Percentiles rank a stretch among this genome's conserved stretches.
Conservation (phyloP, 2,113 vertebrate species). For the Psittacara wagleri region DNA sequence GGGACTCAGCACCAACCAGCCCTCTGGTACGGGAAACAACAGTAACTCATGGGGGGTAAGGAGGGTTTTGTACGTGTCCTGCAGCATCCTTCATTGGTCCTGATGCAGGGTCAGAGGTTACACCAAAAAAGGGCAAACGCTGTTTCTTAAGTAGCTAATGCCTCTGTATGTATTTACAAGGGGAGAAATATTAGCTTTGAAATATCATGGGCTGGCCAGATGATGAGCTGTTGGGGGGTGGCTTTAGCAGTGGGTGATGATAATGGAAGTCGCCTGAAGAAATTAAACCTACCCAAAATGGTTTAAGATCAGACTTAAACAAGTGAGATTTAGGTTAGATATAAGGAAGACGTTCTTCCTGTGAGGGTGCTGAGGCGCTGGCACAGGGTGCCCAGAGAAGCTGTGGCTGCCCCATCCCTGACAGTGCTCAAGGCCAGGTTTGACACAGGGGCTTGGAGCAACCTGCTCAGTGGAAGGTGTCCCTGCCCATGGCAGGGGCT, state of each 20-base stretch:
- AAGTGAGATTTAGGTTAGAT: background rate
- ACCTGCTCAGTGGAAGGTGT: background rate
- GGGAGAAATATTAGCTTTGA: background rate
- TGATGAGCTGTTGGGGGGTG: slow-evolving; percentile 8
- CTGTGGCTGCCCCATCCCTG: background rate
- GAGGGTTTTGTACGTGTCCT: background rate
- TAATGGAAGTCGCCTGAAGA: background rate
- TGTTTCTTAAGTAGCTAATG: background rate
- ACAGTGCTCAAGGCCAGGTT: background rate
- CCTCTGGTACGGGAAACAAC: background rate
- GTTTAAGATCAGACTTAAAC: background rate
- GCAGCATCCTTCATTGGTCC: background rate
- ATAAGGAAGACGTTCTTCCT: background rate
- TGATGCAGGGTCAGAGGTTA: background rate
- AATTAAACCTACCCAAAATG: background rate
- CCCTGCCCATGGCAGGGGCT: background rate
- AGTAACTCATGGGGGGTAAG: background rate
- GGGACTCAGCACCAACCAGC: background rate
- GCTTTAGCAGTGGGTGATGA: background rate
- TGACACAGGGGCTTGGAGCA: background rate
- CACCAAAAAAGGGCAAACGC: background rate
- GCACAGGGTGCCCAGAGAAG: background rate
- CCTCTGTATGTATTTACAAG: background rate
- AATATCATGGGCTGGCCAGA: slow-evolving; percentile 4
- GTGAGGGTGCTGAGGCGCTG: background rate